Evolutionary conservation across 1,140 invertebrate species (phyloP), one percentile per base, ranked within the genome.

Genomic region (Melanaphis sacchari): DNA sequence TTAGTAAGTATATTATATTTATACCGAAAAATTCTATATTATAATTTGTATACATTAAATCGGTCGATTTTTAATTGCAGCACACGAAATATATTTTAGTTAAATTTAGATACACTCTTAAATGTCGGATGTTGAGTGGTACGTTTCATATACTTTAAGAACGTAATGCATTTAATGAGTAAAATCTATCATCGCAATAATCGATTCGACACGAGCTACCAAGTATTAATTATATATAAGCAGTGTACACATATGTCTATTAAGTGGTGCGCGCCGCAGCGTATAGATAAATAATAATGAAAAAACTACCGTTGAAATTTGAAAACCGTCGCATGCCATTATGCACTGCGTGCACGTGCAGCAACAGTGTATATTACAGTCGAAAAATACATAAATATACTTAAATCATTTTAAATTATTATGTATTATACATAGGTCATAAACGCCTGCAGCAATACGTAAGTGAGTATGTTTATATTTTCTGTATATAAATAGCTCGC

Each of bases 11-110:
- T 52, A 49, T 49, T 49, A 21, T 52, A 76, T n/a, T n/a, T 76
- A n/a, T 76, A 36, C n/a, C 11, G 36, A n/a, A 66, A 76, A 76
- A 76, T n/a, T n/a, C 15, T 24, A n/a, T 76, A 76, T 36, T 76
- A n/a, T 76, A 76, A 76, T 76, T 76, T 76, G 59, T 76, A n/a
- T 76, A 76, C 59, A n/a, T 76, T 76, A 76, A 76, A n/a, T 76
- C 59, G 18, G 59, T 36, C 15, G 59, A n/a, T n/a, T 76, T 66
- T 66, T 76, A 76, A 76, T n/a, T 76, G 31, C 59, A n/a, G 1
- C 31, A n/a, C 5, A 76, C 31, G 31, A 76, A 76, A 76, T n/a
- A 18, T 76, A 18, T 76, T 76, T 76, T 31, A 76, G 59, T n/a
- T 76, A 76, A 76, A 76, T 76, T 76, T 76, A 76, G 59, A 76